Evolutionary conservation across 2,888 invertebrate genomes (phyloP).

Genomic region (Coenonympha arcania): DNA sequence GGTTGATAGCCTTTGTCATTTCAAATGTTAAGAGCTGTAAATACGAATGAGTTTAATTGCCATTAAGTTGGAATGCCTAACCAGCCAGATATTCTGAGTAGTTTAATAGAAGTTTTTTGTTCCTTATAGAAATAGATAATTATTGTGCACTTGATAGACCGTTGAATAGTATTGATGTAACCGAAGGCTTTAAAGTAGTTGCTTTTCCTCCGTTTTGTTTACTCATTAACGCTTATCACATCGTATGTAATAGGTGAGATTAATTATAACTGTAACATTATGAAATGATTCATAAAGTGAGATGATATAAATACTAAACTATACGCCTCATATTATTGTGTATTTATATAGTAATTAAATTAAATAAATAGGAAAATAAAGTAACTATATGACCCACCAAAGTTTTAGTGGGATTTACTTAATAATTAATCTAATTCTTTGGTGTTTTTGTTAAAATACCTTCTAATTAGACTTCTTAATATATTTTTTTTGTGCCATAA

Average conservation of each 20-base stretch:
- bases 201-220: neutral
- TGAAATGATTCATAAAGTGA: too few species aligned
- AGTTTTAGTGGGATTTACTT: neutral
- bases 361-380: too few species aligned
- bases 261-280: too few species aligned
- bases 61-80: too few species aligned
- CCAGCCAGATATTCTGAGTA: too few species aligned
- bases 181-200: slow-evolving; percentile 1
- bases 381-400: neutral
- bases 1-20: too few species aligned
- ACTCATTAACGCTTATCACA: neutral
- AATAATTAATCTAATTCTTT: neutral
- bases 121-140: neutral
- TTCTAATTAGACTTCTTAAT: neutral
- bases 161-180: neutral
- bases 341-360: too few species aligned
- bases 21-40: too few species aligned
- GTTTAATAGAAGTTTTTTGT: neutral
- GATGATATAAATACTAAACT: too few species aligned
- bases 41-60: too few species aligned
- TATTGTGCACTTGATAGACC: neutral
- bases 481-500: slow-evolving; percentile 11
- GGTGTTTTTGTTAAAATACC: neutral
- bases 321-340: too few species aligned
- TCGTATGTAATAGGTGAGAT: neutral